A percentile compares a stretch with the other conserved stretches of the same genome.
Conservation (phyloP, 2,888 invertebrate species). For the Eupithecia exiguata region DNA sequence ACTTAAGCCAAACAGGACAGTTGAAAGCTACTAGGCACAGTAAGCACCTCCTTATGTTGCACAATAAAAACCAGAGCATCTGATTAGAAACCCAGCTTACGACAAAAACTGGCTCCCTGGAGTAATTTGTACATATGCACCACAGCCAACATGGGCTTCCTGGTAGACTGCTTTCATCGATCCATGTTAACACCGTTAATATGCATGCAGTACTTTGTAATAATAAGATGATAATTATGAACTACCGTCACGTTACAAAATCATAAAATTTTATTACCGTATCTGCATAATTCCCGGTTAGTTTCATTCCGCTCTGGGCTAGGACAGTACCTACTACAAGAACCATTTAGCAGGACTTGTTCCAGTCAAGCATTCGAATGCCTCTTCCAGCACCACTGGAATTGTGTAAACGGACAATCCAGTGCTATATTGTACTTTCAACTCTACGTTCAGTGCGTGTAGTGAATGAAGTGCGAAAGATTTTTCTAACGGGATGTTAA, state of each 20-base stretch:
- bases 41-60: conserved; percentile 11
- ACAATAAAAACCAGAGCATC: conserved; percentile 25
- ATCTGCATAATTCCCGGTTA: conserved; percentile 4
- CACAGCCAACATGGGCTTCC: conserved; percentile 33
- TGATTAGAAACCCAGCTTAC: conserved; percentile 16
- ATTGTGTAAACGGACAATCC: background rate
- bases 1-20: conserved; percentile 14
- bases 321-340: background rate
- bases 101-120: conserved; percentile 26
- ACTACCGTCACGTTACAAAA: conserved; percentile 49
- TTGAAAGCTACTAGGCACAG: conserved; percentile 10
- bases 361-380: background rate
- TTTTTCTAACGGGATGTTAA: background rate
- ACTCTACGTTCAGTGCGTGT: background rate
- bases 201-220: conserved; percentile 1
- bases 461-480: background rate
- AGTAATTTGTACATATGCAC: conserved; percentile 22
- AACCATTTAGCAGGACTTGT: background rate
- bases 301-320: conserved; percentile 42
- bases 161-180: conserved; percentile 28
- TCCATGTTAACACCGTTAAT: conserved; percentile 26
- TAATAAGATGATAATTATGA: conserved; percentile 39
- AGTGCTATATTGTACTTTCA: background rate
- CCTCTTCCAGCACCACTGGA: background rate
- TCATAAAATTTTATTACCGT: conserved; percentile 26